These are phyloP conservation scores for Cheilosia grossa DNA, from an alignment of 2,888 invertebrate species.

Conservation along the genomic window DNA sequence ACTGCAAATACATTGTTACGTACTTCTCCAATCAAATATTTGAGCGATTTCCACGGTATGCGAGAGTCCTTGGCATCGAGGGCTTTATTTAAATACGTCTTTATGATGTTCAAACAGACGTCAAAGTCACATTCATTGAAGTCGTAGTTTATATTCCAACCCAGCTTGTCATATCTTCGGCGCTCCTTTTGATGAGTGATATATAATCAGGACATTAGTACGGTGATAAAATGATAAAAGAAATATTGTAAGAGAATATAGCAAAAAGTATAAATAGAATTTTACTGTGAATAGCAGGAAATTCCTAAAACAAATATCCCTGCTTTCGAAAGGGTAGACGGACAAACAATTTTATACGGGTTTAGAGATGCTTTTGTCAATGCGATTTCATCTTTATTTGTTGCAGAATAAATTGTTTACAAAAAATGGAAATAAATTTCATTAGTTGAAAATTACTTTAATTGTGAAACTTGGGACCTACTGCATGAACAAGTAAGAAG, in stretches of 20 bases:
- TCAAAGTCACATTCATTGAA: conserved; percentile 97
- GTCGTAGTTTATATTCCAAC: conserved; percentile 97
- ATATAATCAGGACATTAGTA: background rate
- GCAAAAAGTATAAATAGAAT: background rate
- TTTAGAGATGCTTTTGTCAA: no score
- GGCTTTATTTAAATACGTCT: conserved; percentile 91
- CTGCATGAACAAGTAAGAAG: no score
- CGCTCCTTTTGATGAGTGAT: conserved; percentile 87
- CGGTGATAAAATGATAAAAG: background rate
- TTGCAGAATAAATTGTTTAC: no score
- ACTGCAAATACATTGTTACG: background rate
- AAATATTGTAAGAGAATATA: background rate
- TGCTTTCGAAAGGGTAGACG: no score
- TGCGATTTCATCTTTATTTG: no score
- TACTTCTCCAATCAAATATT: conserved; percentile 96
- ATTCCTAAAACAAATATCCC: no score
- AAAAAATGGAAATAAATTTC: no score
- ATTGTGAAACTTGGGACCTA: no score
- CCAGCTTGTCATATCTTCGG: conserved; percentile 96
- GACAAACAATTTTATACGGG: no score
- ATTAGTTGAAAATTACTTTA: no score
- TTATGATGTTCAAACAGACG: conserved; percentile 93
- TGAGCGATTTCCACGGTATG: conserved; percentile 95
- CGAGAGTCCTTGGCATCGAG: conserved; percentile 85
- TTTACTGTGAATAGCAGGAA: no score